phyloP scores from a whole-genome alignment of 2,113 vertebrate genomes.

The Dryoscopus gambensis region DNA sequence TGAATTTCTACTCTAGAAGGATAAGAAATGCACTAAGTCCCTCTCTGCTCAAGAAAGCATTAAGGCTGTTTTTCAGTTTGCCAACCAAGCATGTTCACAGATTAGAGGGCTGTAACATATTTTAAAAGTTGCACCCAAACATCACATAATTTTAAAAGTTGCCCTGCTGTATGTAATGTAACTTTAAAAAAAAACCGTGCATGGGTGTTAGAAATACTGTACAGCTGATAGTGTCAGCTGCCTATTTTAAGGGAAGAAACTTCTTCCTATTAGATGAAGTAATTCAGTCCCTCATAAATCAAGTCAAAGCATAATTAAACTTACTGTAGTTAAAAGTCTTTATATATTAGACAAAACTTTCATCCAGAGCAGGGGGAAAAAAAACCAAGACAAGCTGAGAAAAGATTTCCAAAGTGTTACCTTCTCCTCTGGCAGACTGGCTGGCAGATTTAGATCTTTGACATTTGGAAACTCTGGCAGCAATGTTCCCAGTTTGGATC shows the following conservation, averaged over 20 bases:
- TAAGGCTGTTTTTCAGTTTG: neutral
- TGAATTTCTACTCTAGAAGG: neutral
- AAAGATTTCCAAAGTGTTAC: slow-evolving; percentile 80
- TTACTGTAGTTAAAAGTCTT: neutral
- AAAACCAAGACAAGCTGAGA: neutral
- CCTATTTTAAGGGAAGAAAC: neutral
- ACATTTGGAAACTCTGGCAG: slow-evolving; percentile 99
- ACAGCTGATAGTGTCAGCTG: neutral
- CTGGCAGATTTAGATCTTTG: slow-evolving; percentile 98
- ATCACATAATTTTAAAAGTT: neutral
- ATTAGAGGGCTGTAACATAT: neutral
- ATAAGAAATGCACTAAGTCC: neutral
- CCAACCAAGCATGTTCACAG: neutral
- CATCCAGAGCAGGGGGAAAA: neutral
- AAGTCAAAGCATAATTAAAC: slow-evolving; percentile 33
- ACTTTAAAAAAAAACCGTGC: neutral
- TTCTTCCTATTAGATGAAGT: neutral
- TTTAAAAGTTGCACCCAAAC: neutral
- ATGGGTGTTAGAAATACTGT: neutral
- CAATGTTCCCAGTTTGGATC: slow-evolving; percentile 97
- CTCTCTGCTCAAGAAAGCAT: neutral
- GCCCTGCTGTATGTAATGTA: neutral
- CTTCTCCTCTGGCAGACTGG: slow-evolving; percentile 98
- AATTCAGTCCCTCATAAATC: slow-evolving; percentile 18
- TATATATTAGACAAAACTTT: slow-evolving; percentile 13